phyloP scores from a whole-genome alignment of 2,113 vertebrate genomes.

The Calidris pugnax region DNA sequence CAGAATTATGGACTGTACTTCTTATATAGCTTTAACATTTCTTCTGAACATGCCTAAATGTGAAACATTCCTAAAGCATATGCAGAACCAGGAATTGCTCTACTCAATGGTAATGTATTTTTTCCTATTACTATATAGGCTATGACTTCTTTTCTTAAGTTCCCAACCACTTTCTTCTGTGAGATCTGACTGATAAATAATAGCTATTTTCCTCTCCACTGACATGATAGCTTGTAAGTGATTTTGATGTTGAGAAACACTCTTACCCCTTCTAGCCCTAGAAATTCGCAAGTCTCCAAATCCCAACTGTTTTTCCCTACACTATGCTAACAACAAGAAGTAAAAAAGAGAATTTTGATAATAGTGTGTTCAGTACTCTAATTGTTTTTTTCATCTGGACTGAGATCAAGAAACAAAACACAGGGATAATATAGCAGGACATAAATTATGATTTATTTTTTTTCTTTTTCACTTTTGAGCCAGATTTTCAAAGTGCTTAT shows the following conservation, averaged over 20 bases:
- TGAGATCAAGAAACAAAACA: not conserved
- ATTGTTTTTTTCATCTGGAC: not conserved
- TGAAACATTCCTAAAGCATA: not conserved
- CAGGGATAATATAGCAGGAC: not conserved
- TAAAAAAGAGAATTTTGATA: not conserved
- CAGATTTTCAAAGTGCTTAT: not conserved
- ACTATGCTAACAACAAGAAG: not conserved
- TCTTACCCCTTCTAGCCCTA: not conserved
- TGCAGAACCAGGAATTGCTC: not conserved
- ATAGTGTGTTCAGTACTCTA: not conserved
- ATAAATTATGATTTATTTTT: not conserved
- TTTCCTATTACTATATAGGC: not conserved
- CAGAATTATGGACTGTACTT: not conserved
- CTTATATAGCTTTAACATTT: not conserved
- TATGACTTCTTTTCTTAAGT: not conserved
- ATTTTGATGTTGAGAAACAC: not conserved
- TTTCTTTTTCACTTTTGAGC: not conserved
- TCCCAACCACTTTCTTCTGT: not conserved
- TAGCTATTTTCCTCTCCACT: not conserved
- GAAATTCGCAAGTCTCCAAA: not conserved
- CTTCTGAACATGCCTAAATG: not conserved
- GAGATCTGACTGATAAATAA: not conserved
- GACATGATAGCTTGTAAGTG: not conserved
- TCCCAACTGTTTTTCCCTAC: not conserved
- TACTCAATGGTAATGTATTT: not conserved